Conservation (phyloP, 1,140 invertebrate genomes). For the Diploscapter pachys region DNA sequence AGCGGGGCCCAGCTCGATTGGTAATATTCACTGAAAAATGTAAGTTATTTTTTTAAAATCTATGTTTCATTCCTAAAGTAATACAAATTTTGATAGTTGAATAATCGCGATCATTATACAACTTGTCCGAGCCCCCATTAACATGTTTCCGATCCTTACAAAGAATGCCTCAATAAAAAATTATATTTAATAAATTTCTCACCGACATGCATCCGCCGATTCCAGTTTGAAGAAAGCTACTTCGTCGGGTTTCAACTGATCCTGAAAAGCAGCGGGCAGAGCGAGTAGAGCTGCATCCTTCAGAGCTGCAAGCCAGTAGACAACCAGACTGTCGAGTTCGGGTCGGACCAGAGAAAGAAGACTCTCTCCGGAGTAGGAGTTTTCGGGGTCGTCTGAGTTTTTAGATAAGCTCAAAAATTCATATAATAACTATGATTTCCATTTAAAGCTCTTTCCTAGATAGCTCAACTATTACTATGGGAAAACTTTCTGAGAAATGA, state of each 20-base stretch:
- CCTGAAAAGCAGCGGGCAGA: conserved; percentile 70
- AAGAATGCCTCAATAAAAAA: background rate
- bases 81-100: too few relatives aligned
- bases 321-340: conserved; percentile 81
- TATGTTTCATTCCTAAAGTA: too few relatives aligned
- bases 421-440: too few relatives aligned
- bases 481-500: too few relatives aligned
- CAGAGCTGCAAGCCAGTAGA: conserved; percentile 88
- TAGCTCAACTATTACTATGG: too few relatives aligned
- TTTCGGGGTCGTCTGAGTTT: background rate
- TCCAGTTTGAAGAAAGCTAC: conserved; percentile 95
- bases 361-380: conserved; percentile 71
- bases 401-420: background rate
- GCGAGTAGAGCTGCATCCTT: conserved; percentile 90
- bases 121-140: too few relatives aligned
- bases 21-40: conserved; percentile 71
- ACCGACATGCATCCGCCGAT: conserved; percentile 68
- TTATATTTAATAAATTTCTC: too few relatives aligned
- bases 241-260: conserved; percentile 78
- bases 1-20: conserved; percentile 86
- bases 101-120: too few relatives aligned
- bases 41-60: too few relatives aligned
- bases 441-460: too few relatives aligned
- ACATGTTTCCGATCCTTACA: too few relatives aligned
- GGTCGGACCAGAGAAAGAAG: conserved; percentile 86